Evolutionary conservation across 2,888 invertebrate genomes (phyloP), one percentile per base, ranked within the genome.

Genomic region (Hoplodrina ambigua): DNA sequence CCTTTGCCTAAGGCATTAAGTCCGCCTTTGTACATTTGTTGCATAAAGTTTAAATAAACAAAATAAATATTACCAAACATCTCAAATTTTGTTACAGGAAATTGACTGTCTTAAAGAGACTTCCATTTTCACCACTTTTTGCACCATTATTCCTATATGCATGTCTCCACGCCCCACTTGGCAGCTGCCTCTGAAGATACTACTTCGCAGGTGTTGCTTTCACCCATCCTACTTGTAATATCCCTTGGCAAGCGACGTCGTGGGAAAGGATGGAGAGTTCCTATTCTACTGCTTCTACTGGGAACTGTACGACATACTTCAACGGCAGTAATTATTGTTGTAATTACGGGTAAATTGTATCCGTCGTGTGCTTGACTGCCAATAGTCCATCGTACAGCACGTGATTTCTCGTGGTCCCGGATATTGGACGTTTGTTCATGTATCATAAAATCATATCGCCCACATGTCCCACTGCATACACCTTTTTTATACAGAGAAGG

Each of bases 251-350:
- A 37, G 8, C 44, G 17, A 75, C 46, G 59, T 54, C 81, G 78
- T 78, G 78, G 46, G 78, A 78, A 81, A 78, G 78, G 78, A 81
- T 77, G 81, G 62, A 76, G 71, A 76, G 77, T 81, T 70, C 71
- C 78, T 66, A 69, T 59, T 81, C 81, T 63, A 60, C 7, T 55
- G 52, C 54, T 41, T 0, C 6, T 68, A 57, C 72, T 81, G 19
- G 50, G 63, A 77, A 78, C 56, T 33, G n/a, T 50, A 46, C 65
- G 62, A 19, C 66, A 75, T 53, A 76, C 62, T 75, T 80, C 55
- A 76, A 54, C 63, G 17, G n/a, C 33, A 17, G 78, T 66, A 78
- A 78, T 78, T 81, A 81, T 71, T 77, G 72, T 77, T 67, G 66
- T 77, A 81, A 78, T 78, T 78, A 71, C 71, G 52, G 49, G 19